Base-by-base conservation (phyloP, 1,140 invertebrate genomes). In the Dinothrombium tinctorium region DNA sequence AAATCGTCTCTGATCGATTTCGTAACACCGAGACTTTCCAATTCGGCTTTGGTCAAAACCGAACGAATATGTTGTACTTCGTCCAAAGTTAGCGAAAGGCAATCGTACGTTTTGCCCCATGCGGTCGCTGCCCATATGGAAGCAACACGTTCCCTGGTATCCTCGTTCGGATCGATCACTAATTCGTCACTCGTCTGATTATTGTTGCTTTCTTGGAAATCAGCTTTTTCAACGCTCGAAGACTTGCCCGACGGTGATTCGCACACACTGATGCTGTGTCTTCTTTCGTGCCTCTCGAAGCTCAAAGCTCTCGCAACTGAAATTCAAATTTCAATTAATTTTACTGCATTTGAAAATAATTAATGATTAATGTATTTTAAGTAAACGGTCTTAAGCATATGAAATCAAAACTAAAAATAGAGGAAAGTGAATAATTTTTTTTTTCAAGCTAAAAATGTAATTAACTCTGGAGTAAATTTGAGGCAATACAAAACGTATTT, bases 21-120 rank as follows among this genome's bases (percentile, higher is more conserved):
- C 8, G 45, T 44, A 14, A 48, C 46, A 12, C 35, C 35, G 32
- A 92, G 61, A 37, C 77, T 75, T 57, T 95, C 89, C 20, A 94
- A 62, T 58, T 94, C 87, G 12, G 87, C 87, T 62, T 90, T 92
- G 5, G 89, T 94, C 46, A 95, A 67, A 28, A 94, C 87, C 47
- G 76, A 82, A 50, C 87, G 71, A 53, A 94, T 94, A 58, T 94
- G 87, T 23, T 89, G 82, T 48, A 95, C 86, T 63, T 95, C 89
- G 53, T 92, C 81, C 46, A 95, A 60, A 1, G 84, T 94, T 41
- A 95, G 63, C 3, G 83, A 84, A 37, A 94, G 61, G 53, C 83
- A 74, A 59, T 94, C 83, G 19, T n/a, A n/a, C n/a, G n/a, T n/a
- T n/a, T n/a, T n/a, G n/a, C n/a, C 41, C 3, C 21, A 23, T 14